These are phyloP conservation scores for Arvicanthis niloticus DNA, from an alignment of 2,113 vertebrate genomes.

Conservation along the genomic window DNA sequence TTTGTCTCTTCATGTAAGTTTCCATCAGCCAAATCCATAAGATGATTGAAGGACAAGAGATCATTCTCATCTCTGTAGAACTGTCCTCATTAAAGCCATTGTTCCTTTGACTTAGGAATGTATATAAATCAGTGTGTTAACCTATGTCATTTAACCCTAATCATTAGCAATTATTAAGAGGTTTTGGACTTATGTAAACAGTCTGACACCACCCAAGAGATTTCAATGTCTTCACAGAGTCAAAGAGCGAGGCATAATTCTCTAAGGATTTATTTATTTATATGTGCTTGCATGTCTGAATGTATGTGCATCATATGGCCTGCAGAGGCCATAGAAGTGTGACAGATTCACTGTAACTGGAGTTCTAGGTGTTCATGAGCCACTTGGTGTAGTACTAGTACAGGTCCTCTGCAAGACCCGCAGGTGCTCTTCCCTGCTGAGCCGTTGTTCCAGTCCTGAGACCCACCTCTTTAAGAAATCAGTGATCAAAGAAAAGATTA, in stretches of 20 bases:
- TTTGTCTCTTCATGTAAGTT: constrained; percentile 41
- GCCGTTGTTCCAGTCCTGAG: not conserved
- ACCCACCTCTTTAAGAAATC: not conserved
- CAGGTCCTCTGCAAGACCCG: not conserved
- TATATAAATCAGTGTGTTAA: not conserved
- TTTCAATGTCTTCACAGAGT: constrained; percentile 24
- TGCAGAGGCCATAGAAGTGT: not conserved
- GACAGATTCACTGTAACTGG: not conserved
- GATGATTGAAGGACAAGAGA: not conserved
- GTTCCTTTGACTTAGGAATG: not conserved
- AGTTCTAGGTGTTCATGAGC: not conserved
- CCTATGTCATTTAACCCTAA: not conserved
- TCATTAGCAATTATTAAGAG: not conserved
- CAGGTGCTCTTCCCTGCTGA: not conserved
- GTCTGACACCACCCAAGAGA: not conserved
- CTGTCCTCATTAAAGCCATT: not conserved
- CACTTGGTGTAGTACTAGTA: not conserved
- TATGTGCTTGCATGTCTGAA: not conserved
- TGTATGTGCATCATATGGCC: not conserved
- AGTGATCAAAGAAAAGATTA: not conserved
- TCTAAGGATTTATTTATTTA: not conserved
- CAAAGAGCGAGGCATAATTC: not conserved
- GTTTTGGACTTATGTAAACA: not conserved
- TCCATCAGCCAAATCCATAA: constrained; percentile 7
- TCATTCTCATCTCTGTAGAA: constrained; percentile 6